Percentiles rank a stretch among this genome's conserved stretches.
These are phyloP conservation scores for Anoura caudifer DNA, from an alignment of 2,113 vertebrate species.

Conservation along the genomic window DNA sequence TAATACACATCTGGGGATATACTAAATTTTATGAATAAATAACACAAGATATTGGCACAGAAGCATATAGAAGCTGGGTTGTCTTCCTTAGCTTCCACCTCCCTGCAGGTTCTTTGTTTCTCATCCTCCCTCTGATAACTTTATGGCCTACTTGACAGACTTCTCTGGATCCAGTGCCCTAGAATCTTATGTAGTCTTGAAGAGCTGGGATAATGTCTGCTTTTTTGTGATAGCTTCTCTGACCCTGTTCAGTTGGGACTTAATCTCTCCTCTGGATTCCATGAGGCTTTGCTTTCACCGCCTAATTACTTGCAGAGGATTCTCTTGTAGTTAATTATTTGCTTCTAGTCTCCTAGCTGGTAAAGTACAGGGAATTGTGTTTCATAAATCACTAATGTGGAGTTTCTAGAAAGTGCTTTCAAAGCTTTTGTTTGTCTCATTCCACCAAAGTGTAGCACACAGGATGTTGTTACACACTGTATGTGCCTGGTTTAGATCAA, in stretches of 20 bases:
- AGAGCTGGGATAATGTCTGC: neutral
- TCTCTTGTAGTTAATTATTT: neutral
- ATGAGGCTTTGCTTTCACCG: neutral
- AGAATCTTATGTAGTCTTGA: no score
- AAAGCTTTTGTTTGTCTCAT: neutral
- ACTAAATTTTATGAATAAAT: slow-evolving; percentile 53
- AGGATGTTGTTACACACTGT: neutral
- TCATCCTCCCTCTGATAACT: neutral
- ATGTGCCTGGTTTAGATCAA: neutral
- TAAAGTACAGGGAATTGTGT: accelerated
- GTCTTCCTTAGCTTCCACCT: neutral
- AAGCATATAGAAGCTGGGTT: neutral
- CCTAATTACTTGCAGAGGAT: neutral
- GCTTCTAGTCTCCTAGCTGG: no score
- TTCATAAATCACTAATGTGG: neutral
- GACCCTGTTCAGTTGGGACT: neutral
- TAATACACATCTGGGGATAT: neutral
- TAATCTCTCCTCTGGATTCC: neutral
- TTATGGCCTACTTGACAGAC: neutral
- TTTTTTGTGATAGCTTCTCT: neutral
- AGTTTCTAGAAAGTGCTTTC: neutral
- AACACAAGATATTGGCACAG: slow-evolving; percentile 9
- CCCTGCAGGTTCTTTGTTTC: accelerated
- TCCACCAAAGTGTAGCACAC: neutral
- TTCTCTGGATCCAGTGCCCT: neutral